Evolutionary conservation across 1,140 invertebrate genomes (phyloP).

Genomic region (Drosophila takahashii): DNA sequence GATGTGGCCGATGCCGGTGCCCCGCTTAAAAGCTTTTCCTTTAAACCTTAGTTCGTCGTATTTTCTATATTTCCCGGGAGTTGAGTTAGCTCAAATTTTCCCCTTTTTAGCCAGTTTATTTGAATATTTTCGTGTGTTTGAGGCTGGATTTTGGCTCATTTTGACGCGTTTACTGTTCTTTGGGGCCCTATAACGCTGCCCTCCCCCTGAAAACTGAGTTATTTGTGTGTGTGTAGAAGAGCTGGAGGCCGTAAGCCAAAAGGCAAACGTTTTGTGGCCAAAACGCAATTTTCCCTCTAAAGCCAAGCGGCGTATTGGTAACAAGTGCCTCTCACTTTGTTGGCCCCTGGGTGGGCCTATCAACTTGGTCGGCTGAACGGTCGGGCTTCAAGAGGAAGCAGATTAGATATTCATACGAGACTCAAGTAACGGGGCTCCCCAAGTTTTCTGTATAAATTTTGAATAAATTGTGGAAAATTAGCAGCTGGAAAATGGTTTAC

Average conservation of each 20-base stretch:
- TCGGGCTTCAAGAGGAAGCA: slow-evolving; percentile 37
- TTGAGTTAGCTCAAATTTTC: slow-evolving; percentile 25
- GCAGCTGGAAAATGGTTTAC: neutral
- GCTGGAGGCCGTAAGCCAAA: slow-evolving; percentile 41
- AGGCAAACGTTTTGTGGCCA: slow-evolving; percentile 49
- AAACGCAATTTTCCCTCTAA: slow-evolving; percentile 45
- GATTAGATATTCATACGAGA: slow-evolving; percentile 48
- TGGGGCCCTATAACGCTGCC: slow-evolving; percentile 31
- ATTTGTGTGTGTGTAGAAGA: neutral
- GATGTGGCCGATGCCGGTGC: slow-evolving; percentile 24
- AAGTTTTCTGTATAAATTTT: slow-evolving; percentile 24
- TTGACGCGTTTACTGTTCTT: slow-evolving; percentile 38
- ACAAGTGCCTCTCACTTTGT: slow-evolving; percentile 53
- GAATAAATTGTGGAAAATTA: slow-evolving; percentile 25
- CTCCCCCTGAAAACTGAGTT: neutral
- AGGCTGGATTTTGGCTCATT: slow-evolving; percentile 19
- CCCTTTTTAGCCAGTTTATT: slow-evolving; percentile 23
- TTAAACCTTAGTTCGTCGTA: slow-evolving; percentile 17
- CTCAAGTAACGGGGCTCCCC: slow-evolving; percentile 10
- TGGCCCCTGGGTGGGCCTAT: slow-evolving; percentile 33
- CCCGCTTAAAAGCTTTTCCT: slow-evolving; percentile 35
- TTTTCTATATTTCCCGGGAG: slow-evolving; percentile 13
- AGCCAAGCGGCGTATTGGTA: slow-evolving; percentile 34
- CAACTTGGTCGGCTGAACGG: slow-evolving; percentile 16
- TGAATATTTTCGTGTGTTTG: slow-evolving; percentile 30